Evolutionary conservation across 2,113 vertebrate genomes (phyloP).

Genomic region (Bubo scandiacus): DNA sequence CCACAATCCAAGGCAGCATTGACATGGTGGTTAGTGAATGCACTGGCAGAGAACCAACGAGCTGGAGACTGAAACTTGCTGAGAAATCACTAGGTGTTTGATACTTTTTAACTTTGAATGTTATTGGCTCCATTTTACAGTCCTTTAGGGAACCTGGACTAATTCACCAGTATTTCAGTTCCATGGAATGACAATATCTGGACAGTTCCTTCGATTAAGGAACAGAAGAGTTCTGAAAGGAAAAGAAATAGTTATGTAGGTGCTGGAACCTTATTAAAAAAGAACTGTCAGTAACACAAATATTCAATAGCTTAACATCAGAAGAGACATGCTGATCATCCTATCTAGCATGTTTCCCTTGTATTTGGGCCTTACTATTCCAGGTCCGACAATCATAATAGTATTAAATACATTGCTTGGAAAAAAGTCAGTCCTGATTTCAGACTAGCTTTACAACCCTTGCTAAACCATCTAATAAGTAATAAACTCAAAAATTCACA

Average conservation of each 20-base stretch:
- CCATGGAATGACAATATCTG: not conserved
- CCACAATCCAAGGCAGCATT: constrained; percentile 95
- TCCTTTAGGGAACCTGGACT: not conserved
- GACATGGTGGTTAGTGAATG: constrained; percentile 90
- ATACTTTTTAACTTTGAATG: constrained; percentile 71
- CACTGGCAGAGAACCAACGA: constrained; percentile 84
- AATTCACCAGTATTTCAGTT: not conserved
- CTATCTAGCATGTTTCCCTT: not conserved
- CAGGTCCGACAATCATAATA: not conserved
- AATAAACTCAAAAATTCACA: not conserved
- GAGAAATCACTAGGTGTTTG: constrained; percentile 38
- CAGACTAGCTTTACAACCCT: not conserved
- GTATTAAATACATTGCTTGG: not conserved
- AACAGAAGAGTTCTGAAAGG: constrained; percentile 51
- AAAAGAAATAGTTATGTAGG: constrained; percentile 28
- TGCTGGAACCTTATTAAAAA: not conserved
- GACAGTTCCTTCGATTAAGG: not conserved
- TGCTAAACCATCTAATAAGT: not conserved
- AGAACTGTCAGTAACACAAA: not conserved
- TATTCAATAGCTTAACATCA: not conserved
- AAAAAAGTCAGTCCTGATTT: not conserved
- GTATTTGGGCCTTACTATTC: not conserved
- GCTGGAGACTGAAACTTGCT: constrained; percentile 79
- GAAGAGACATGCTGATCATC: not conserved
- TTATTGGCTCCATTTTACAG: constrained; percentile 75